A percentile compares a stretch with the other conserved stretches of the same genome.
Conservation (phyloP, 1,140 invertebrate species). For the Bradysia coprophila region DNA sequence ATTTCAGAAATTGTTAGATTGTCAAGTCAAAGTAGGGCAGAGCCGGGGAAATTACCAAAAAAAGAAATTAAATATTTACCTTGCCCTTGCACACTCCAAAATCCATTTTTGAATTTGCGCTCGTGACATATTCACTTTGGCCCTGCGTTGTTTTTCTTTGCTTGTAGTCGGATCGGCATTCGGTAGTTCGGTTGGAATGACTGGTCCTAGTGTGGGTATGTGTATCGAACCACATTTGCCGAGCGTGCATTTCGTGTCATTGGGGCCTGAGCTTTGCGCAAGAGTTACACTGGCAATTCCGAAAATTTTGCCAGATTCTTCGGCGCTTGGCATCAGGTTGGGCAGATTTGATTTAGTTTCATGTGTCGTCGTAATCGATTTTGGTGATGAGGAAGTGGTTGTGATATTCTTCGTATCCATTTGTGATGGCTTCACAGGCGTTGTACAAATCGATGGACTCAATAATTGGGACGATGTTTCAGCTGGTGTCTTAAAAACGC, state of each 20-base stretch:
- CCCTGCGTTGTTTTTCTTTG: constrained; percentile 32
- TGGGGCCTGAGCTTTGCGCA: constrained; percentile 21
- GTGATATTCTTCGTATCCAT: background rate
- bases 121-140: constrained; percentile 47
- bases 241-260: constrained; percentile 22
- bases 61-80: no score
- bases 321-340: constrained; percentile 23
- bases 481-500: background rate
- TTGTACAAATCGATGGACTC: background rate
- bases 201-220: constrained; percentile 20
- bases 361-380: background rate
- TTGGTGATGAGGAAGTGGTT: background rate
- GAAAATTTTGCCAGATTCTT: constrained; percentile 25
- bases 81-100: constrained; percentile 41
- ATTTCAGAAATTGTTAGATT: no score
- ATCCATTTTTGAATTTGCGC: constrained; percentile 56
- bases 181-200: constrained; percentile 20
- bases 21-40: no score
- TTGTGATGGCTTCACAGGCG: background rate
- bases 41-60: no score
- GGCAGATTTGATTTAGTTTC: constrained; percentile 9
- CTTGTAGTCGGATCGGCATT: constrained; percentile 19
- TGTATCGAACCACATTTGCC: constrained; percentile 24
- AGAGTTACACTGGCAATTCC: constrained; percentile 24
- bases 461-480: background rate